These are phyloP conservation scores for Homarus americanus DNA, from an alignment of 1,140 invertebrate species.

Conservation along the genomic window DNA sequence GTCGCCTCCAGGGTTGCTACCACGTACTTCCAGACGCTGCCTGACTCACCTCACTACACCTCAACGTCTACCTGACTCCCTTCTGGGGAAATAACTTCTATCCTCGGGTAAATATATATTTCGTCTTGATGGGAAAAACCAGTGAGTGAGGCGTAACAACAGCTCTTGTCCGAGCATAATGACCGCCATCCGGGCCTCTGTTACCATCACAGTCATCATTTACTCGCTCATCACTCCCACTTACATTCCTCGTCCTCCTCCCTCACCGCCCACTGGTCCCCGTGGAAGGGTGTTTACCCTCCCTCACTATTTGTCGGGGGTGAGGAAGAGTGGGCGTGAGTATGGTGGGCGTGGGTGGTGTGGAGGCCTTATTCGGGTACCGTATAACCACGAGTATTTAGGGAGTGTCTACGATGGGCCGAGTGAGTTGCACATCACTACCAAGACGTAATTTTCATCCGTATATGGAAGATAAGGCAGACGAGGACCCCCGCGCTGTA, in stretches of 20 bases:
- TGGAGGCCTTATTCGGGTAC: not conserved
- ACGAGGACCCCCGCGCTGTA: not conserved
- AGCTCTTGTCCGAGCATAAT: not conserved
- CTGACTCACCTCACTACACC: not conserved
- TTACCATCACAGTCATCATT: not conserved
- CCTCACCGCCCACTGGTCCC: not conserved
- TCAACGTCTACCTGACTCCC: not conserved
- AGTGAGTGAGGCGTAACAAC: not conserved
- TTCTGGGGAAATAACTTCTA: not conserved
- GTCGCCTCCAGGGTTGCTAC: not conserved
- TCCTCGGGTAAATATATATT: not conserved
- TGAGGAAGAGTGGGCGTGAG: not conserved
- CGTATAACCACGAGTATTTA: not conserved
- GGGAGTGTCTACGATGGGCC: not conserved
- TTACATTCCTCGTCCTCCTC: not conserved
- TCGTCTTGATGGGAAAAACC: not conserved
- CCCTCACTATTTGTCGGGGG: not conserved
- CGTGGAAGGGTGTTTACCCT: conserved; percentile 4
- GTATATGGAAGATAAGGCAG: not conserved
- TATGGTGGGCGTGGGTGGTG: not conserved
- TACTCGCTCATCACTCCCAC: not conserved
- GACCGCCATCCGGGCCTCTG: not conserved
- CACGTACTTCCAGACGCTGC: not conserved
- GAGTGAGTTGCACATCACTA: not conserved
- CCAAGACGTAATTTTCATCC: not conserved